These are phyloP conservation scores for Drosophila varians DNA, from an alignment of 1,140 invertebrate genomes.

Conservation along the genomic window DNA sequence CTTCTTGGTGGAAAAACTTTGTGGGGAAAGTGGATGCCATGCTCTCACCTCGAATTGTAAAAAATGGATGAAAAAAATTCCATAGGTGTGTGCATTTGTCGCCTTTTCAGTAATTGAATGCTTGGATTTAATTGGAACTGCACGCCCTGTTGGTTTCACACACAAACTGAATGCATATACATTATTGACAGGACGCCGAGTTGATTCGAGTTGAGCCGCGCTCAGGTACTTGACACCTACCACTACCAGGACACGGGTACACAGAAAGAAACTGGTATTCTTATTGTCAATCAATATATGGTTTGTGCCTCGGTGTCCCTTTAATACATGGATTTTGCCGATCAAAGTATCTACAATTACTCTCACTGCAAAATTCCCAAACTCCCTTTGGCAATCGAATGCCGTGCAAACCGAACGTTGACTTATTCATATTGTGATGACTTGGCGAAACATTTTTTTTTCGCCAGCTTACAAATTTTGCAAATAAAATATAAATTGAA, in stretches of 20 bases:
- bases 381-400: constrained; percentile 1
- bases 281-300: background rate
- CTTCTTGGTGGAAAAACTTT: constrained; percentile 20
- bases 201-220: constrained; percentile 44
- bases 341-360: background rate
- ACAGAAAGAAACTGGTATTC: constrained; percentile 9
- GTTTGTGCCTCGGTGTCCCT: background rate
- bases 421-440: constrained; percentile 50
- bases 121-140: constrained; percentile 80
- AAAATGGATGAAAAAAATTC: constrained; percentile 12
- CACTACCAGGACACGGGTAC: constrained; percentile 7
- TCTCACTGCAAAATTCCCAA: constrained; percentile 3
- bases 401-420: constrained; percentile 31
- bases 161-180: constrained; percentile 72
- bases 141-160: constrained; percentile 72
- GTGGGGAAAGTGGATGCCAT: constrained; percentile 17
- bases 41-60: constrained; percentile 29
- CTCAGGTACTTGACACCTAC: constrained; percentile 62
- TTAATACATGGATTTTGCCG: too few species aligned
- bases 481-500: constrained; percentile 39
- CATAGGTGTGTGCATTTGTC: constrained; percentile 42
- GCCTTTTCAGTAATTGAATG: constrained; percentile 60
- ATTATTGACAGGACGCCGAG: constrained; percentile 69
- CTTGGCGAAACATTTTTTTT: constrained; percentile 32
- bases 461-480: constrained; percentile 30